Conservation (phyloP, 2,113 vertebrate genomes). For the Peromyscus leucopus region DNA sequence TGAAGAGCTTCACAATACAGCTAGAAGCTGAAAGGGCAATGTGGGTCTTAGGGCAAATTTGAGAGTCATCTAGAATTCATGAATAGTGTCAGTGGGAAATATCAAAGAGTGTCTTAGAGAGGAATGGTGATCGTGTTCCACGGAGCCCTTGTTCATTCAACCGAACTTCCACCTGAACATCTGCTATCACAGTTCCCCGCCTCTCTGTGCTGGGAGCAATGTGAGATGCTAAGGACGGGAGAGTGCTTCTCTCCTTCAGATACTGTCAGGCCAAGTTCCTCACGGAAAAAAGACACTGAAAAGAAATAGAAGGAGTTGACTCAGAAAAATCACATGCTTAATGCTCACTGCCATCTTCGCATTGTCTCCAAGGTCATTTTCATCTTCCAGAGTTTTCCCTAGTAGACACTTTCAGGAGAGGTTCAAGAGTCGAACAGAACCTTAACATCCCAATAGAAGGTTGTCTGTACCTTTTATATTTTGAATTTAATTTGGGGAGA, state of each 20-base stretch:
- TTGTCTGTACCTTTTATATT: background rate
- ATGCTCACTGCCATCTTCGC: background rate
- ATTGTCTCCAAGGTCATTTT: background rate
- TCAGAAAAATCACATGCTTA: background rate
- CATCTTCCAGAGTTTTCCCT: background rate
- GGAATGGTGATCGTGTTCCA: slow-evolving; percentile 37
- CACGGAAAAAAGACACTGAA: background rate
- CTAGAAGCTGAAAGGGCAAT: slow-evolving; percentile 57
- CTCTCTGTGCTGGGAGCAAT: background rate
- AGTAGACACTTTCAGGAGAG: background rate
- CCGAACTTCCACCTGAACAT: slow-evolving; percentile 63
- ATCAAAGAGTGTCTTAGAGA: slow-evolving; percentile 68
- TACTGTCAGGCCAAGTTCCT: background rate
- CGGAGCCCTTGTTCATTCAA: slow-evolving; percentile 50
- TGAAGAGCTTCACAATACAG: slow-evolving; percentile 60
- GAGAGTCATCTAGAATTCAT: slow-evolving; percentile 46
- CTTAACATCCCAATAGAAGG: background rate
- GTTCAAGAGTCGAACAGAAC: background rate
- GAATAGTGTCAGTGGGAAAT: slow-evolving; percentile 11
- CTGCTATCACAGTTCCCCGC: background rate
- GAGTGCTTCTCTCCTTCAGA: background rate
- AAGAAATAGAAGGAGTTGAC: background rate
- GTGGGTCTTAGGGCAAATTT: slow-evolving; percentile 60
- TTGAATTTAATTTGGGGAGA: background rate
- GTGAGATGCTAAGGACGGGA: background rate